Evolutionary conservation across 2,113 vertebrate genomes (phyloP), one percentile per base, ranked within the genome.

Genomic region (Equus quagga): DNA sequence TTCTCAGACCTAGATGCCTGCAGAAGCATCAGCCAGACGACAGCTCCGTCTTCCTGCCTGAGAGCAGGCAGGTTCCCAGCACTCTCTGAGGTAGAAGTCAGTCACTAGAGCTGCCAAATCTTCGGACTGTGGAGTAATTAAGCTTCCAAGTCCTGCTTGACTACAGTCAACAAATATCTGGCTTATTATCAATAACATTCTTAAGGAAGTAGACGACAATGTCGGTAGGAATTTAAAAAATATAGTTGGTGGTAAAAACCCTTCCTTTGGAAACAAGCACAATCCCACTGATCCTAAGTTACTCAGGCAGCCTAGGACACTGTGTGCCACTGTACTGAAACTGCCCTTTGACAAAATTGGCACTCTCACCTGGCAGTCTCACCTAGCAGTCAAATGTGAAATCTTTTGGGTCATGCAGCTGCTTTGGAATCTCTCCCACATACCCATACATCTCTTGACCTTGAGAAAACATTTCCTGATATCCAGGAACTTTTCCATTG

Each of bases 381-480:
- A 41, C 36, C 89, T 62, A 46, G 79, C 33, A 44, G 21, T 94
- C 69, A 90, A 91, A 85, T 88, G 18, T 87, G 84, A 97, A 97
- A 96, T 79, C 44, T 91, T 91, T 95, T 13, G 11, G 67, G 97
- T 89, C 96, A 46, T 17, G 58, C 69, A 87, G 64, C 67, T 91
- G 62, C 81, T 67, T 96, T 98, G 97, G 96, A 97, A 75, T 81
- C 76, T 81, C 26, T 97, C 97, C 95, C 96, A 82, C 92, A 92
- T 97, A 89, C 96, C 93, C 96, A 87, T 72, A 91, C 80, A 97
- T 97, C 97, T 97, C 96, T 95, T 89, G 96, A 97, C 97, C 97
- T 96, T 95, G 51, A 94, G 92, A 97, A 98, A 98, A 98, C 96
- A 97, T 97, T 98, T 98, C 97, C 97, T 3, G 49, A 98, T 97